Evolutionary conservation across 1,140 invertebrate species (phyloP).

Genomic region (Drosophila tropicalis): DNA sequence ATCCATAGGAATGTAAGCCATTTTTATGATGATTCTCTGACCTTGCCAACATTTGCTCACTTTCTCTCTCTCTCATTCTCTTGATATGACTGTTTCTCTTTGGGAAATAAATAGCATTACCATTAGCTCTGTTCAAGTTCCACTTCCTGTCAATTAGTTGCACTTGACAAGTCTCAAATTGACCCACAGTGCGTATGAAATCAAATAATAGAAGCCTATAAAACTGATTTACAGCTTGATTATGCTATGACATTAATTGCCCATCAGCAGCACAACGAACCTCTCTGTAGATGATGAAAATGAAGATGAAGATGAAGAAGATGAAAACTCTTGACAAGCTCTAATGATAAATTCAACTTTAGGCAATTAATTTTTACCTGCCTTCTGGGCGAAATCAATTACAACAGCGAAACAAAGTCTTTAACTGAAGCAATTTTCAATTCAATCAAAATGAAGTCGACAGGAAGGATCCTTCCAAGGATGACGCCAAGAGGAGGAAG

Average conservation of each 20-base stretch:
- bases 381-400: constrained; percentile 57
- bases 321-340: constrained; percentile 22
- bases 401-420: constrained; percentile 27
- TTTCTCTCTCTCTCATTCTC: too few species aligned
- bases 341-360: constrained; percentile 65
- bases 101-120: constrained; percentile 9
- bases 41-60: neutral
- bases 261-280: constrained; percentile 10
- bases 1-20: neutral
- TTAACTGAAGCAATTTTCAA: constrained; percentile 30
- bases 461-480: too few species aligned
- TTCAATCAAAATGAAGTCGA: constrained; percentile 50
- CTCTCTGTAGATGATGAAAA: neutral
- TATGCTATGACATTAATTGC: constrained; percentile 37
- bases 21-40: constrained; percentile 1
- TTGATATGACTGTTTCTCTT: too few species aligned
- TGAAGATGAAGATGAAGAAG: neutral
- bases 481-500: neutral
- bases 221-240: constrained; percentile 53
- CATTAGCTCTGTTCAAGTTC: neutral
- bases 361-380: constrained; percentile 61
- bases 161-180: constrained; percentile 18
- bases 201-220: constrained; percentile 21
- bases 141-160: constrained; percentile 42
- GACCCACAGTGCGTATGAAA: constrained; percentile 56